These are phyloP conservation scores for Dicrostonyx torquatus DNA, from an alignment of 2,797 vertebrate genomes.

Conservation along the genomic window DNA sequence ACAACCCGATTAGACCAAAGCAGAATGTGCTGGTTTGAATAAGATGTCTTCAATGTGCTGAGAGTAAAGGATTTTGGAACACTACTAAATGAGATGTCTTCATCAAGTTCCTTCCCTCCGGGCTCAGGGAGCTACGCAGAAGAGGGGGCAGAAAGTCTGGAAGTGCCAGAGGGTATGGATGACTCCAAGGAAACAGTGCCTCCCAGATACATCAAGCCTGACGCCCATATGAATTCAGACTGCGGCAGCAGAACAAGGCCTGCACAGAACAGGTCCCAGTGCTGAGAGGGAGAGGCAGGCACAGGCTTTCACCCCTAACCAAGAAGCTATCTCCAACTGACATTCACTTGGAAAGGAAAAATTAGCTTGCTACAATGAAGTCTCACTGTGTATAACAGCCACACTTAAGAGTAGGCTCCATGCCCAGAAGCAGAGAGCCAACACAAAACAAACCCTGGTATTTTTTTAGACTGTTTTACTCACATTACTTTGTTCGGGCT, in stretches of 20 bases:
- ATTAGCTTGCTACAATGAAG: not conserved
- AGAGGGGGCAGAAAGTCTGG: not conserved
- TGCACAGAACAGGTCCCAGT: not conserved
- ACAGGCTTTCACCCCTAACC: not conserved
- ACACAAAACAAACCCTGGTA: too few relatives aligned
- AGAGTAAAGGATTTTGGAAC: not conserved
- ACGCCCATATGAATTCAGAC: not conserved
- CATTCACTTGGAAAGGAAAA: not conserved
- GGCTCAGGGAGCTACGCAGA: not conserved
- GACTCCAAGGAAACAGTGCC: not conserved
- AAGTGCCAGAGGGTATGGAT: not conserved
- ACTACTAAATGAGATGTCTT: constrained; percentile 16
- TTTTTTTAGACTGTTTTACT: not conserved
- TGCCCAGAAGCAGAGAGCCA: not conserved
- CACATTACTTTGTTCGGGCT: not conserved
- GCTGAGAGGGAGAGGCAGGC: not conserved
- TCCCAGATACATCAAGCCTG: not conserved
- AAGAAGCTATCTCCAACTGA: not conserved
- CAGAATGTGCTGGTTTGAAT: not conserved
- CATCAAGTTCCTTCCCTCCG: not conserved
- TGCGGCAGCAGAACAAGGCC: not conserved
- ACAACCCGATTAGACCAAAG: not conserved
- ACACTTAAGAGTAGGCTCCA: not conserved
- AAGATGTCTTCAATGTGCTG: not conserved
- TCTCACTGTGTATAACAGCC: not conserved